Evolutionary conservation across 2,797 vertebrate species (phyloP), one percentile per base, ranked within the genome.

Genomic region (Leptoclinus maculatus): DNA sequence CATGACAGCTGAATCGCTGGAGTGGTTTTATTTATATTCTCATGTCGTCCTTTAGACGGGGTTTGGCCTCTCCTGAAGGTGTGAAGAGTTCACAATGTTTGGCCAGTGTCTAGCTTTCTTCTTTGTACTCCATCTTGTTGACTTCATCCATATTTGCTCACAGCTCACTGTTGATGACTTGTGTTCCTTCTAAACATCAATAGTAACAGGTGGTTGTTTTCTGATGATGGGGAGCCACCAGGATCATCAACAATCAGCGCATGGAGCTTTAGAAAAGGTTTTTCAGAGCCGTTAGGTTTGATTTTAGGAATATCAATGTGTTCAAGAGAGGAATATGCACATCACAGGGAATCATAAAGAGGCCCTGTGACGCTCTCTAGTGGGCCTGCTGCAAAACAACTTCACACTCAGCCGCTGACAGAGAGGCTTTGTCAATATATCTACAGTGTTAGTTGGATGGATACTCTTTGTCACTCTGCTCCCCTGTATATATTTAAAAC

Each of bases 291-390:
- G n/a, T 78, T 66, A 53, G 4, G 13, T 32, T 53, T 75, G 60
- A 14, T 58, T 27, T 58, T n/a, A 57, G 0, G 32, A 32, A 45
- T 11, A 13, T 9, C 13, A 60, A 59, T 12, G 2, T n/a, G 14
- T 29, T 57, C 3, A 29, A n/a, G 32, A 23, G 34, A 47, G 9
- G 7, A 41, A 0, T 12, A 5, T 39, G 17, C 19, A 11, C 14
- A 0, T 63, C 2, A 27, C 7, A 29, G 1, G 2, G 6, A 43
- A 12, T 51, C 4, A n/a, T 71, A 63, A 10, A 19, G 7, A 62
- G 47, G 64, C 62, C 17, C 2, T 67, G 34, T 79, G 70, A 71
- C 56, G 32, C 89, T 0, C 82, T 70, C 91, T 89, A 64, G 89
- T 89, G 88, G 82, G 43, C 6, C 12, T 4, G 0, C 2, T 66